Evolutionary conservation across 1,140 invertebrate genomes (phyloP).

Genomic region (Octopus bimaculoides): DNA sequence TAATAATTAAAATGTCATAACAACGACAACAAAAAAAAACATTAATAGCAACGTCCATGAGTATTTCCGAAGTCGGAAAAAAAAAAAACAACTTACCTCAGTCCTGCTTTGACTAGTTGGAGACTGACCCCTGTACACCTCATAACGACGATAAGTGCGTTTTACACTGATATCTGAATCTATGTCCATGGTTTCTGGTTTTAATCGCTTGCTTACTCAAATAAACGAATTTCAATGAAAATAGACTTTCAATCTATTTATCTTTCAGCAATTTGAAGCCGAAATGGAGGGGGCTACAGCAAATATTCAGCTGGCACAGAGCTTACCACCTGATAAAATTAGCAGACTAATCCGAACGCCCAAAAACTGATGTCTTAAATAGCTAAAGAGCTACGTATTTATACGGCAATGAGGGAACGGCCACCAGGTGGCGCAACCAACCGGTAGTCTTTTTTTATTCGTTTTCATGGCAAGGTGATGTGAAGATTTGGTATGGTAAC

Average conservation of each 20-base stretch:
- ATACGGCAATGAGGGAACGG: not conserved
- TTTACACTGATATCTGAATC: constrained; percentile 29
- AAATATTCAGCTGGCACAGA: constrained; percentile 11
- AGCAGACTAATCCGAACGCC: constrained; percentile 15
- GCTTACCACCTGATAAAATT: not conserved
- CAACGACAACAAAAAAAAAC: no score
- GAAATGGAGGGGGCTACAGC: constrained; percentile 22
- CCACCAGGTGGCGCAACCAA: constrained; percentile 6
- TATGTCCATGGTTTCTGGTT: constrained; percentile 30
- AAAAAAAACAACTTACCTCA: constrained; percentile 39
- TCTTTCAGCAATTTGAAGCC: constrained; percentile 20
- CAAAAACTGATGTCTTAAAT: constrained; percentile 6
- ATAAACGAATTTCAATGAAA: constrained; percentile 21
- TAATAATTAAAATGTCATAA: no score
- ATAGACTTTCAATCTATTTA: constrained; percentile 22
- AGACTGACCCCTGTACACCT: constrained; percentile 50
- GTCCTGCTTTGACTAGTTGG: constrained; percentile 48
- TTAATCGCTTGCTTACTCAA: constrained; percentile 19
- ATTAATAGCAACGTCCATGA: no score
- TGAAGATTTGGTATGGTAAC: not conserved
- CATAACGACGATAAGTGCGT: constrained; percentile 36
- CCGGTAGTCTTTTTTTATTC: not conserved
- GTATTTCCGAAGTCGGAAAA: no score
- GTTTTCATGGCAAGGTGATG: not conserved
- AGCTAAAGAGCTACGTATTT: not conserved